Base-by-base conservation (phyloP, 1,140 invertebrate genomes). In the Hylaeus anthracinus region DNA sequence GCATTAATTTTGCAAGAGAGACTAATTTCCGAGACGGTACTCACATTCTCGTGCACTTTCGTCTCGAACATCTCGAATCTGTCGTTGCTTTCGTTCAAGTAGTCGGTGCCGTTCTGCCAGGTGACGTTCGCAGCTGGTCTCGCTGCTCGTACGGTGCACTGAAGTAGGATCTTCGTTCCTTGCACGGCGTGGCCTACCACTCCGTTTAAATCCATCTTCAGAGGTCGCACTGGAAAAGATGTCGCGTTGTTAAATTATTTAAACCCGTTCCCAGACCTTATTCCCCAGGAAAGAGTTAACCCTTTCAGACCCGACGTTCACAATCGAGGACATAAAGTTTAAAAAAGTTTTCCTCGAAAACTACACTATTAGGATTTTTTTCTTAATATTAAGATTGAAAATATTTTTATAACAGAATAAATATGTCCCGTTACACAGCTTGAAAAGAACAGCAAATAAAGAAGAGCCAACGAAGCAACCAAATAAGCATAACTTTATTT, bases 71-170 rank as follows among this genome's bases (percentile, higher is more conserved):
- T 91, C 39, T 92, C 90, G 69, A 92, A 86, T 80, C 91, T 88
- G 74, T 90, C 89, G 74, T 89, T 92, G 56, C 94, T 93, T 4
- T 94, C 91, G 41, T 91, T 91, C 43, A 97, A 94, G 14, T 94
- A 90, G n/a, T 95, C 88, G 0, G 96, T 96, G 10, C 95, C 95
- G 88, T 98, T 98, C 93, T 95, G 97, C 97, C 97, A 98, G 53
- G 96, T 96, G 61, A 98, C 94, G 86, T 95, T 96, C 2, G 97
- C 97, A 1, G 97, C 95, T 1, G 97, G 98, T 61, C 96, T 94
- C 1, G 97, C 97, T 0, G 97, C 97, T 56, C 94, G 94, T 1
- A 97, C 95, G 43, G 95, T 94, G 90, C 98, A 98, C 88, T 95
- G 95, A 45, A 98, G 94, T 39, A 96, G 94, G 37, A 98, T 96